Base-by-base conservation (phyloP, 1,140 invertebrate genomes). In the Drosophila arawakana region DNA sequence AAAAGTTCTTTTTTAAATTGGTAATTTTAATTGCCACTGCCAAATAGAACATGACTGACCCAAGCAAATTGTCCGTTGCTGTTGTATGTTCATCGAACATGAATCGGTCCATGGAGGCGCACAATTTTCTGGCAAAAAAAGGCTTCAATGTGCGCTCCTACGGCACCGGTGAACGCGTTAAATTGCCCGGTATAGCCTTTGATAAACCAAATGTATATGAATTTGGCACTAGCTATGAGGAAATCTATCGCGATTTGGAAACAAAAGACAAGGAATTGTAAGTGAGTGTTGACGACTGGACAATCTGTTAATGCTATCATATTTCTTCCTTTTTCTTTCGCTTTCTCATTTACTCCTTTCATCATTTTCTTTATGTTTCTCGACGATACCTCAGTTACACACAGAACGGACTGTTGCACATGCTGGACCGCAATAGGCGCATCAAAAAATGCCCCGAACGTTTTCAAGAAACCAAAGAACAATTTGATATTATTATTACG, bases 51-150 rank as follows among this genome's bases (percentile, higher is more conserved):
- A 88, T 88, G 84, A 84, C 85, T 84, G 80, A 89, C 58, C 85
- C 76, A 11, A 78, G 80, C 47, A 94, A 96, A 83, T 94, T 98
- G 79, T 96, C 95, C 91, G 95, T 99, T 85, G 98, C 98, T 9
- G 98, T 99, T 50, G 97, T 99, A 75, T 99, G 99, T 93, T 99
- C 98, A 5, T 99, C 98, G 88, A 99, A 99, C 93, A 99, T 99
- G 97, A 99, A 99, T 92, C 94, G 99, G 70, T 99, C 98, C 86
- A 99, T 99, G 99, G 99, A 99, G 94, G 98, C 98, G 10, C 99
- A 99, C 94, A 97, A 97, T 60, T 98, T 98, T 93, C 93, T 99
- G 18, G 96, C 96, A 60, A 99, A 99, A 94, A 99, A 99, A 92
- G 98, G 98, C 2, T 99, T 98, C 88, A 96, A 96, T 88, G 98